phyloP scores from a whole-genome alignment of 2,113 vertebrate genomes.

The Merops nubicus region DNA sequence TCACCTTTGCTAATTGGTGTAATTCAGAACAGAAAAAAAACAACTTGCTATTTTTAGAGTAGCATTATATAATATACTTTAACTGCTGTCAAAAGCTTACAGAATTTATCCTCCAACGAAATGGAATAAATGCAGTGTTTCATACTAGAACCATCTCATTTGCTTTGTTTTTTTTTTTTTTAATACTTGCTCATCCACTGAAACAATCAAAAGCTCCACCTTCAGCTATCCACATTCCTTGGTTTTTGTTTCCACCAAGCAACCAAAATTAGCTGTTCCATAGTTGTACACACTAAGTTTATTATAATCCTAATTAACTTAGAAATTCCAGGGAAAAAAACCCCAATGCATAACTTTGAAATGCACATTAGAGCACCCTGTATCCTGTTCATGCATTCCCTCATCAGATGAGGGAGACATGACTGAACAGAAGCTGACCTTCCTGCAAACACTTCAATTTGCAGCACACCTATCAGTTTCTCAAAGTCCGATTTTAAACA shows the following conservation, averaged over 20 bases:
- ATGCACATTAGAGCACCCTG: not conserved
- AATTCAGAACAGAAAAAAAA: not conserved
- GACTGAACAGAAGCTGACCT: not conserved
- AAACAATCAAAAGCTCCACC: not conserved
- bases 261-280: no score
- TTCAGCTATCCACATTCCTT: not conserved
- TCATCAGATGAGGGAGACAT: accelerated
- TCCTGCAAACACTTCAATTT: not conserved
- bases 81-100: slow-evolving; percentile 20
- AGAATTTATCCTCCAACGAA: slow-evolving; percentile 7
- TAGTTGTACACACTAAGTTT: not conserved
- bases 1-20: not conserved
- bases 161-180: not conserved
- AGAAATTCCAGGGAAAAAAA: not conserved
- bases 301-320: not conserved
- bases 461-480: not conserved
- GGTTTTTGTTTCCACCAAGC: not conserved
- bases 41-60: slow-evolving; percentile 23
- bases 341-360: not conserved
- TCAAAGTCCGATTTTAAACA: not conserved
- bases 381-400: not conserved
- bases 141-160: not conserved
- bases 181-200: not conserved
- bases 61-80: slow-evolving; percentile 21
- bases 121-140: not conserved